These are phyloP conservation scores for Vanessa atalanta DNA, from an alignment of 1,140 invertebrate species.

Conservation along the genomic window DNA sequence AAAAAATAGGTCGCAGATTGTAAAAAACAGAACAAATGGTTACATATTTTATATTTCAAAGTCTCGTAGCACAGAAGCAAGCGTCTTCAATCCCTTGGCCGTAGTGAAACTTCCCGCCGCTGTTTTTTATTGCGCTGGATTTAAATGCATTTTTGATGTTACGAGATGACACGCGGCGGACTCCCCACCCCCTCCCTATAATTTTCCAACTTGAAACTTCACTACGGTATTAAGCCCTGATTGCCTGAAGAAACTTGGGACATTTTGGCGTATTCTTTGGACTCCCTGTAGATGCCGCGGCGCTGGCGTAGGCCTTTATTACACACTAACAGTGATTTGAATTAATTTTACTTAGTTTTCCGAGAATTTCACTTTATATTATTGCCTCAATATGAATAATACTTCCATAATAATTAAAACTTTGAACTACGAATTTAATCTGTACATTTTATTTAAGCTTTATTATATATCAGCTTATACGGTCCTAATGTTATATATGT, in stretches of 20 bases:
- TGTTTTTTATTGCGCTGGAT: constrained; percentile 81
- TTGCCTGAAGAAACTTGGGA: constrained; percentile 80
- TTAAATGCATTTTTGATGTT: constrained; percentile 82
- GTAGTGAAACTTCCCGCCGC: constrained; percentile 74
- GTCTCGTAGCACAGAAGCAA: constrained; percentile 57
- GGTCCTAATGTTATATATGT: too few species aligned
- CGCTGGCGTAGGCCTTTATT: constrained; percentile 70
- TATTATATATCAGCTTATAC: too few species aligned
- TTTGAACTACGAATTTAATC: neutral
- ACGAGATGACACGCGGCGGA: constrained; percentile 80
- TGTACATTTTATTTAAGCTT: too few species aligned
- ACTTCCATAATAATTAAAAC: neutral
- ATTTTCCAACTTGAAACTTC: constrained; percentile 79
- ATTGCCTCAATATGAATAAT: constrained; percentile 16
- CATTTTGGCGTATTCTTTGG: constrained; percentile 79
- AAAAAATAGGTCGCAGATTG: constrained; percentile 54
- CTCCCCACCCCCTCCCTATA: constrained; percentile 70
- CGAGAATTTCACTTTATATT: constrained; percentile 25
- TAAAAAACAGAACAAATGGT: constrained; percentile 52
- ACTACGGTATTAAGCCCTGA: constrained; percentile 80
- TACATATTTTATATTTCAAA: constrained; percentile 67
- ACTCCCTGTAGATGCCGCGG: constrained; percentile 73
- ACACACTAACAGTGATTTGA: constrained; percentile 67
- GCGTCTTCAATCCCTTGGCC: constrained; percentile 72
- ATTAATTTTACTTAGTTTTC: constrained; percentile 56